Base-by-base conservation (phyloP, 2,113 vertebrate species). In the Caranx melampygus region DNA sequence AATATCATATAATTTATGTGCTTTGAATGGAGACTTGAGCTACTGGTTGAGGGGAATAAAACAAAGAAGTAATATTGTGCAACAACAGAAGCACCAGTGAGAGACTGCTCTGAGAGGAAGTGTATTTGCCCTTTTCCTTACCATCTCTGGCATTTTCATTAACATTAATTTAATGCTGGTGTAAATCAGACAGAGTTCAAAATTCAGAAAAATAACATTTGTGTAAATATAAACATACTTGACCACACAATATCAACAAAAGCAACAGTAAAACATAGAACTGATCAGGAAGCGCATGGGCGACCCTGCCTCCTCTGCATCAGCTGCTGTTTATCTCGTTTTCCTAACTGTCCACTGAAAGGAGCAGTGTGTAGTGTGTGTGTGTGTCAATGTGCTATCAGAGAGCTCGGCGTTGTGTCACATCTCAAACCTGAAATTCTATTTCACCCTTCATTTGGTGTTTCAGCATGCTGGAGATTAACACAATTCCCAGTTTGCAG, bases 371-470 rank as follows among this genome's bases (percentile, higher is more conserved):
- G 18, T 4, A 16, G 6, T 3, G 12, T 3, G 26, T 26, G 26
- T 26, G 26, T 26, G 10, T n/a, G 42, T 42, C 49, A n/a, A 2
- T 31, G 0, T 60, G 59, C 67, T 35, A 44, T 63, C 62, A 13
- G 57, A 69, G 34, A 55, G 12, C 44, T 54, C 49, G 4, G 40
- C 26, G 14, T 54, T 55, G 52, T 61, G 66, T 86, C 58, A 47
- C 40, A 11, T 34, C 69, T 78, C 40, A 67, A 69, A 68, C 57
- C 60, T 35, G 60, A 63, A 71, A 73, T 81, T 68, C 59, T 44
- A 63, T 88, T 81, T 76, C 54, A 68, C 59, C 31, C 44, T 55
- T 75, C n/a, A 81, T 72, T 74, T 69, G 14, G 54, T 78, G 54
- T 71, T 52, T 72, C 77, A 61, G 61, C 73, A 69, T 65, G 71